Evolutionary conservation across 1,140 invertebrate species (phyloP).

Genomic region (Neodiprion pinetum): DNA sequence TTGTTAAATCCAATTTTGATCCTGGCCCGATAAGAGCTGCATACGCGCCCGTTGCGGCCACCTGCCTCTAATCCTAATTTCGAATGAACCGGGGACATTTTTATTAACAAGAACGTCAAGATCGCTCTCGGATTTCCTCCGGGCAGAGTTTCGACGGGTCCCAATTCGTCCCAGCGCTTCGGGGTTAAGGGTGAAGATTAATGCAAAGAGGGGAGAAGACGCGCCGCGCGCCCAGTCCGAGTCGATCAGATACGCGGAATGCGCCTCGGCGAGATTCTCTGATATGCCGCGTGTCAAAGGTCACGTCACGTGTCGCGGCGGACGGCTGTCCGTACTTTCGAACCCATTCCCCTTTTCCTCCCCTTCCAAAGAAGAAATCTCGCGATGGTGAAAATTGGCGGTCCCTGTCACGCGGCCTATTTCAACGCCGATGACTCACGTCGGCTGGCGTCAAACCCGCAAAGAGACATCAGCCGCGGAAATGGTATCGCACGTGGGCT

Average conservation of each 20-base stretch:
- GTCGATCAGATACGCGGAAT: constrained; percentile 6
- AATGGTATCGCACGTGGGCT: no score
- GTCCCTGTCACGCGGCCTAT: no score
- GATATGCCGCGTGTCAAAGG: not conserved
- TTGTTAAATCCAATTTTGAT: constrained; percentile 15
- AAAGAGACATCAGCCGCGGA: no score
- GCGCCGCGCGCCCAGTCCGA: not conserved
- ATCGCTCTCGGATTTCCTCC: not conserved
- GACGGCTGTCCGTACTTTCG: not conserved
- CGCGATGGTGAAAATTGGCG: no score
- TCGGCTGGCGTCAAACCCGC: no score
- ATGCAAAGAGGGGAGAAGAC: not conserved
- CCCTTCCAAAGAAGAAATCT: not conserved
- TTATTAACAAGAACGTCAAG: constrained; percentile 10
- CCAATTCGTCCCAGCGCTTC: not conserved
- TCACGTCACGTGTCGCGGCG: constrained; percentile 3
- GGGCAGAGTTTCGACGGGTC: not conserved
- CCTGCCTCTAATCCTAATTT: not conserved
- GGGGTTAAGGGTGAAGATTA: constrained; percentile 9
- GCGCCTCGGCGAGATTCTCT: not conserved
- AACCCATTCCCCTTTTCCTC: not conserved
- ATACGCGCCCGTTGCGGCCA: not conserved
- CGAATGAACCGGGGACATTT: not conserved
- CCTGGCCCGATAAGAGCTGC: not conserved
- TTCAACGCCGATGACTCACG: no score